These are phyloP conservation scores for Polydrusus cervinus DNA, from an alignment of 2,888 invertebrate species.

Conservation along the genomic window DNA sequence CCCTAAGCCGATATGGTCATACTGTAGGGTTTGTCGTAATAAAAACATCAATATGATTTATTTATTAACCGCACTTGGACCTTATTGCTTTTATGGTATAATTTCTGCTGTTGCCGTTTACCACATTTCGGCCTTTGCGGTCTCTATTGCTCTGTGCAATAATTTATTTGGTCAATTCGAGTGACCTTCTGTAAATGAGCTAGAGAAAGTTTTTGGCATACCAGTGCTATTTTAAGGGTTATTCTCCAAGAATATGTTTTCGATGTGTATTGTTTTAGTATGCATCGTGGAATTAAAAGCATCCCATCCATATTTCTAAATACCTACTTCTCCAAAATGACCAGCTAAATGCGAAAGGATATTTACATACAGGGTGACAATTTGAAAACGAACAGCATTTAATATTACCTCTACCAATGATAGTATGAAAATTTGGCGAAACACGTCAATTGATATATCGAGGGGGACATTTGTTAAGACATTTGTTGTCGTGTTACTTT, in stretches of 20 bases:
- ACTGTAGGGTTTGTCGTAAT: slow-evolving; percentile 54
- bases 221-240: neutral
- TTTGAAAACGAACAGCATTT: too few relatives aligned
- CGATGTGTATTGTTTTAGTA: too few relatives aligned
- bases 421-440: too few relatives aligned
- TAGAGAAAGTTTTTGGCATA: slow-evolving; percentile 4
- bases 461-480: too few relatives aligned
- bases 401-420: too few relatives aligned
- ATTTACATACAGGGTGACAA: too few relatives aligned
- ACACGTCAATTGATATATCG: too few relatives aligned
- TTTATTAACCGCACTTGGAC: slow-evolving; percentile 59
- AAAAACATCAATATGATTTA: slow-evolving; percentile 65
- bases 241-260: neutral
- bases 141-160: slow-evolving; percentile 27
- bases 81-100: slow-evolving; percentile 61
- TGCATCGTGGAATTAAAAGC: too few relatives aligned
- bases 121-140: slow-evolving; percentile 48
- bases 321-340: too few relatives aligned
- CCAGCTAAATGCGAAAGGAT: too few relatives aligned
- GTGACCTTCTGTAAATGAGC: slow-evolving; percentile 14
- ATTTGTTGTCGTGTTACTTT: too few relatives aligned
- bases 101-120: slow-evolving; percentile 57
- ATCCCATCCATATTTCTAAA: too few relatives aligned
- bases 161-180: slow-evolving; percentile 22
- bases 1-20: slow-evolving; percentile 31